Percentiles rank a stretch among this genome's conserved stretches.
phyloP scores from a whole-genome alignment of 2,113 vertebrate genomes.

The Cyphomyrus plagiostoma region DNA sequence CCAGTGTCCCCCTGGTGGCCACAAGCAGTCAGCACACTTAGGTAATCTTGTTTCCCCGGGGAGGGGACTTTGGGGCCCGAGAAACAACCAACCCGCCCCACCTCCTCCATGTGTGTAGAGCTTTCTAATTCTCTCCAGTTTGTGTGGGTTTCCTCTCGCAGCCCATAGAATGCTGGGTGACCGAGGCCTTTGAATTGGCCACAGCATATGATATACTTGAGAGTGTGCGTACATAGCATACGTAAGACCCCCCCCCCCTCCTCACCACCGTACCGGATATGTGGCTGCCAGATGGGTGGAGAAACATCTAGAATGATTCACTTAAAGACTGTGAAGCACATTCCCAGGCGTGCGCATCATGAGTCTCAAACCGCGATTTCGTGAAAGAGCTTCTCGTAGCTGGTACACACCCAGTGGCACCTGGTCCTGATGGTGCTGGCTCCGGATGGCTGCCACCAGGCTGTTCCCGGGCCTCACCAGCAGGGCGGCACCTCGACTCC shows the following conservation, averaged over 20 bases:
- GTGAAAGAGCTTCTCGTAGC: background rate
- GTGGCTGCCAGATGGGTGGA: background rate
- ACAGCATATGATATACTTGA: background rate
- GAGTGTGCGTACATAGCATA: background rate
- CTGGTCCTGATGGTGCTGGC: conserved; percentile 75
- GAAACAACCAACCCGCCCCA: background rate
- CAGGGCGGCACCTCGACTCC: conserved; percentile 81
- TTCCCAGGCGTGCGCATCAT: background rate
- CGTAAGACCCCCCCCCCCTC: background rate
- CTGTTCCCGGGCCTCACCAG: conserved; percentile 78
- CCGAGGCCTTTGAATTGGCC: background rate
- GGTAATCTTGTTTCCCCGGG: too few relatives aligned
- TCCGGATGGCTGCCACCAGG: conserved; percentile 81
- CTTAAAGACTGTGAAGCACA: background rate
- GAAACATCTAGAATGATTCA: background rate
- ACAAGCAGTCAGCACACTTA: background rate
- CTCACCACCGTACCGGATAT: background rate
- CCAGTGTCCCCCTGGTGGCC: background rate
- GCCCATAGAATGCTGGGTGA: background rate
- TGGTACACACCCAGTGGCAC: conserved; percentile 64
- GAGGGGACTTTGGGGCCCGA: background rate
- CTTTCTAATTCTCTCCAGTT: background rate
- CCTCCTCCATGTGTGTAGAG: background rate
- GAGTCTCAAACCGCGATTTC: background rate
- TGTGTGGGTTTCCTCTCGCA: background rate